Evolutionary conservation across 2,888 invertebrate genomes (phyloP), one percentile per base, ranked within the genome.

Genomic region (Anthophora plumipes): DNA sequence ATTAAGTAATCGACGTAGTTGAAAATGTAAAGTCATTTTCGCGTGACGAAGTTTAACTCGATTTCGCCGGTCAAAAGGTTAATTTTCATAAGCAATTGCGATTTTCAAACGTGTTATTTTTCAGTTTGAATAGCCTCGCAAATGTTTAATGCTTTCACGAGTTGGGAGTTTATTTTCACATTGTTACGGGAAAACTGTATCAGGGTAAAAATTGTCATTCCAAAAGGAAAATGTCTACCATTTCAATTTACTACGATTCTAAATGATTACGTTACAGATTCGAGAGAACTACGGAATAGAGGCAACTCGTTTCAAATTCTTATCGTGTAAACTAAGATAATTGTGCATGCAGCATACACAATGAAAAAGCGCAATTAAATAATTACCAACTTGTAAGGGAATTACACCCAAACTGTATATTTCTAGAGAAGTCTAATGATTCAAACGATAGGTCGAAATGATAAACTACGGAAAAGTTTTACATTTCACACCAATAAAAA

Each of bases 301-400:
- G 17, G 46, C 55, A 41, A 54, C 6, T 46, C 37, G n/a, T 31
- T 12, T 48, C 22, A 55, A 25, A 43, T 57, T 54, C 22, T 57
- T 22, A 22, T 37, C 41, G 31, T 60, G 52, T 43, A 60, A 76
- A 66, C 50, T 54, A 20, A 64, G 37, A 37, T 70, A 66, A 64
- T 66, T 46, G 55, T 55, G 37, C 79, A 79, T 81, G 81, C 81
- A 79, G 74, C 75, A 54, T 64, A 75, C 66, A 64, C 61, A 63
- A 70, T 57, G 41, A 55, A 67, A 59, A 79, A 72, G 78, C 79
- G 39, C 39, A 79, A 70, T 66, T 71, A 67, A 69, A 57, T 54
- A 37, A 66, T 41, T 46, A 61, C n/a, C 41, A 63, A 52, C 3
- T 39, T 66, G 66, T 41, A 41, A 31, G 39, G 66, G 46, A 60